Percentiles rank a stretch among this genome's conserved stretches.
phyloP scores from a whole-genome alignment of 1,140 invertebrate genomes.

The Drosophila pseudoananassae region DNA sequence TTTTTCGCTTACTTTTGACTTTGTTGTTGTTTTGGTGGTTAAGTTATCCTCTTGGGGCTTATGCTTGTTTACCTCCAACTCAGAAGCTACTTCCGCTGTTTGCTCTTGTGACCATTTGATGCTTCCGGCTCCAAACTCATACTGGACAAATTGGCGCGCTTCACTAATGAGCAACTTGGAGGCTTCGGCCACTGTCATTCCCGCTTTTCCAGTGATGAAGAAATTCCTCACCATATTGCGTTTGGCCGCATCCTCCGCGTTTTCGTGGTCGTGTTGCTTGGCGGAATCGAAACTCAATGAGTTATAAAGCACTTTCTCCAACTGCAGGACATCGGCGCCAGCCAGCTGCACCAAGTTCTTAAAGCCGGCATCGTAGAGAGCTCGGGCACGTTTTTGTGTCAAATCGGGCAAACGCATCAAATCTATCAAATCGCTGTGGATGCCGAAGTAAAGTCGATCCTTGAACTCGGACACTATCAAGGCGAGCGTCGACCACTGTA shows the following conservation, averaged over 20 bases:
- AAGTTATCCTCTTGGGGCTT: conserved; percentile 51
- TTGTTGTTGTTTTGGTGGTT: conserved; percentile 10
- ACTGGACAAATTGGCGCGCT: conserved; percentile 89
- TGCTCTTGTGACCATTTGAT: conserved; percentile 85
- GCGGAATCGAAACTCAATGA: conserved; percentile 93
- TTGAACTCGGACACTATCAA: conserved; percentile 96
- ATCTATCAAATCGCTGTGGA: conserved; percentile 96
- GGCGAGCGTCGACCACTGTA: conserved; percentile 97
- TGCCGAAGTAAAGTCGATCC: conserved; percentile 96
- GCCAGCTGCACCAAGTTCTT: conserved; percentile 92
- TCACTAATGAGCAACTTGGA: conserved; percentile 92
- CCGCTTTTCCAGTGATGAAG: conserved; percentile 93
- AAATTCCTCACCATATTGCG: conserved; percentile 89
- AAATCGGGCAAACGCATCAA: conserved; percentile 93
- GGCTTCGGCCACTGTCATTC: conserved; percentile 92
- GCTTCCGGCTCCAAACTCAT: conserved; percentile 87
- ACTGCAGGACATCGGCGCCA: conserved; percentile 87
- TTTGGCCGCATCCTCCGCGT: conserved; percentile 88
- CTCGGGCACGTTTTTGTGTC: conserved; percentile 93
- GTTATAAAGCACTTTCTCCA: conserved; percentile 92
- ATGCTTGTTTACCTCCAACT: conserved; percentile 24
- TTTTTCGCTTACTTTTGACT: no score
- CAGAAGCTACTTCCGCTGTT: background rate
- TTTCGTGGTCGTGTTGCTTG: conserved; percentile 90
- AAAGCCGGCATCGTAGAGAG: conserved; percentile 93